These are phyloP conservation scores for Fringilla coelebs DNA, from an alignment of 2,797 vertebrate species.

Conservation along the genomic window DNA sequence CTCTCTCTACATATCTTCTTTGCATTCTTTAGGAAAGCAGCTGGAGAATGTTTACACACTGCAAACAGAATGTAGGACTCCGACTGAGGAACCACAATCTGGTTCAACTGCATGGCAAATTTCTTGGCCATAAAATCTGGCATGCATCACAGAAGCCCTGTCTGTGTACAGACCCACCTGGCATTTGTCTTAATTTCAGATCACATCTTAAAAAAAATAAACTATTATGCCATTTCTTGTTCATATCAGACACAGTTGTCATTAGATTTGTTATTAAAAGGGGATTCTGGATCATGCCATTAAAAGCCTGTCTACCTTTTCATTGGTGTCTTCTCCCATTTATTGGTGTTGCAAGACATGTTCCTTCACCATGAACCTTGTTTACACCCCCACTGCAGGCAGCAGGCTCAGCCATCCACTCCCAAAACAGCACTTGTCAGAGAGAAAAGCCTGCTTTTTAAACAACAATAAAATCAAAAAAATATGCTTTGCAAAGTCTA, in stretches of 20 bases:
- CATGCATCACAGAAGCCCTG: slow-evolving; percentile 67
- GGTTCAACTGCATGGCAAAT: slow-evolving; percentile 75
- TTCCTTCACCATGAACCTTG: background rate
- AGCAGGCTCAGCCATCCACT: background rate
- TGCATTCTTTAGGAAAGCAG: slow-evolving; percentile 67
- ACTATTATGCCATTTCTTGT: slow-evolving; percentile 46
- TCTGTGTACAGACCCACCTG: slow-evolving; percentile 64
- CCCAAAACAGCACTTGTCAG: background rate
- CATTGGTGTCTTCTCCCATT: slow-evolving; percentile 54
- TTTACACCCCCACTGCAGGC: background rate
- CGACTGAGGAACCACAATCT: slow-evolving; percentile 16
- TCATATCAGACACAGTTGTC: slow-evolving; percentile 67
- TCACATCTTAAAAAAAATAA: slow-evolving; percentile 33
- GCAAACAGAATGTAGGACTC: slow-evolving; percentile 81
- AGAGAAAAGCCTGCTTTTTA: background rate
- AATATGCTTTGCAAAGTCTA: background rate
- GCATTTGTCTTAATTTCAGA: slow-evolving; percentile 55
- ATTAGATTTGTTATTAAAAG: slow-evolving; percentile 72
- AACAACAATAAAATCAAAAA: background rate
- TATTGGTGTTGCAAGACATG: background rate
- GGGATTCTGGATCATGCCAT: slow-evolving; percentile 80
- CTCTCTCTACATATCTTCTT: slow-evolving; percentile 44
- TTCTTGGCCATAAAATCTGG: slow-evolving; percentile 69
- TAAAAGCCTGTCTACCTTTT: slow-evolving; percentile 83
- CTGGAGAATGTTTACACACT: slow-evolving; percentile 82